Percentiles rank a stretch among this genome's conserved stretches.
These are phyloP conservation scores for Syngnathus acus DNA, from an alignment of 2,797 vertebrate genomes.

Conservation along the genomic window DNA sequence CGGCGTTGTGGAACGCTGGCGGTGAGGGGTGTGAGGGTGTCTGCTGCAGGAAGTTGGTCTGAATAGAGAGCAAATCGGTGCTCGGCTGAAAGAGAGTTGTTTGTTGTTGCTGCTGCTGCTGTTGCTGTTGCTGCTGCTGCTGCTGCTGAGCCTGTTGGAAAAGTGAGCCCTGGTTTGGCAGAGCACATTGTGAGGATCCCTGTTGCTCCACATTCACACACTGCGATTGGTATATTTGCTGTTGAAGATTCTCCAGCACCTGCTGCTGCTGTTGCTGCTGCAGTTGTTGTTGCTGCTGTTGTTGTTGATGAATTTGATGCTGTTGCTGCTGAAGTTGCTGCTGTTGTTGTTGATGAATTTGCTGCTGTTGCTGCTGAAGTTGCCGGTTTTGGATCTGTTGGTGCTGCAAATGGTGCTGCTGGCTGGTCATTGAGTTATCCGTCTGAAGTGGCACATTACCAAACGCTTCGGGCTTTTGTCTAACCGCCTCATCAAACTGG, in stretches of 20 bases:
- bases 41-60: conserved; percentile 87
- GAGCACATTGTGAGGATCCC: conserved; percentile 69
- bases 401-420: conserved; percentile 73
- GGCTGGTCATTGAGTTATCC: conserved; percentile 75
- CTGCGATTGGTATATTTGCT: conserved; percentile 85
- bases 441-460: conserved; percentile 80
- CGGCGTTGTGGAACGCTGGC: conserved; percentile 86
- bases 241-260: conserved; percentile 66
- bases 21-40: conserved; percentile 77
- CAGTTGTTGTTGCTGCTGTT: conserved; percentile 43
- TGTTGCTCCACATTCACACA: conserved; percentile 79
- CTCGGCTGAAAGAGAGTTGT: conserved; percentile 84
- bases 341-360: conserved; percentile 62
- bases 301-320: conserved; percentile 64
- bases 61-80: conserved; percentile 84
- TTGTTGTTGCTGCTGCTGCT: conserved; percentile 80
- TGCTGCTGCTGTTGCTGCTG: conserved; percentile 59
- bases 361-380: conserved; percentile 76
- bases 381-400: conserved; percentile 76
- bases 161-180: conserved; percentile 74
- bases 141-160: conserved; percentile 79
- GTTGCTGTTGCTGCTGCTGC: conserved; percentile 70
- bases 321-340: conserved; percentile 74
- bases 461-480: conserved; percentile 86
- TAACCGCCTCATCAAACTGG: conserved; percentile 89